Conservation (phyloP, 2,797 vertebrate species). For the Anolis apletophallus region DNA sequence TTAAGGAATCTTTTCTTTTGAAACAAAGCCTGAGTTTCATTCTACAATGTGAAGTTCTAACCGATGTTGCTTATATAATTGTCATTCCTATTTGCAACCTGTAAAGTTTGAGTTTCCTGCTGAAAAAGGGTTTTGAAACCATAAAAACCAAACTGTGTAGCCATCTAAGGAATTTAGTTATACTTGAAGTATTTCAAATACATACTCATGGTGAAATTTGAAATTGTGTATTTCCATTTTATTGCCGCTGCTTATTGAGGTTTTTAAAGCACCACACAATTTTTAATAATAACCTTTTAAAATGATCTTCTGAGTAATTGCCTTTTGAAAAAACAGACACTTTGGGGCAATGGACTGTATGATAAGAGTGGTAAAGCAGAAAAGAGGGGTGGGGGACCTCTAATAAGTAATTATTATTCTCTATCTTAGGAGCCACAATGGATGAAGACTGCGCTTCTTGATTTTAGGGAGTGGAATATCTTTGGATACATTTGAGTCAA, state of each 20-base stretch:
- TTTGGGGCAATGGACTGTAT: slow-evolving; percentile 1
- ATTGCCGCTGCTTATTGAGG: neutral
- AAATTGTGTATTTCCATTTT: neutral
- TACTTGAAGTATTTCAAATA: neutral
- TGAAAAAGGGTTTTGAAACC: neutral
- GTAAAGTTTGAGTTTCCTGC: slow-evolving; percentile 1
- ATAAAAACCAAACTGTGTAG: neutral
- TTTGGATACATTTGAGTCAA: slow-evolving; percentile 18
- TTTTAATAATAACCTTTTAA: neutral
- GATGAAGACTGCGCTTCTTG: slow-evolving; percentile 11
- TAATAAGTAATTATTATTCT: slow-evolving; percentile 19
- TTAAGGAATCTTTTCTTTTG: neutral
- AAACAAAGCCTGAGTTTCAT: neutral
- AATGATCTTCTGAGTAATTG: slow-evolving; percentile 2
- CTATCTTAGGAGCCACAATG: neutral
- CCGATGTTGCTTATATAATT: neutral
- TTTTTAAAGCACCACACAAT: neutral
- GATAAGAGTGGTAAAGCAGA: slow-evolving; percentile 1
- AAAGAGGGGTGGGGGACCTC: neutral
- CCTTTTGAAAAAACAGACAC: neutral
- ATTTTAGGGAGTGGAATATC: neutral
- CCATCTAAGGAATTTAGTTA: neutral
- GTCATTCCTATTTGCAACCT: neutral
- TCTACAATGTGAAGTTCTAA: neutral
- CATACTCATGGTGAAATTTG: neutral